Percentiles rank a stretch among this genome's conserved stretches.
These are phyloP conservation scores for Chrosomus eos DNA, from an alignment of 2,797 vertebrate species.

Conservation along the genomic window DNA sequence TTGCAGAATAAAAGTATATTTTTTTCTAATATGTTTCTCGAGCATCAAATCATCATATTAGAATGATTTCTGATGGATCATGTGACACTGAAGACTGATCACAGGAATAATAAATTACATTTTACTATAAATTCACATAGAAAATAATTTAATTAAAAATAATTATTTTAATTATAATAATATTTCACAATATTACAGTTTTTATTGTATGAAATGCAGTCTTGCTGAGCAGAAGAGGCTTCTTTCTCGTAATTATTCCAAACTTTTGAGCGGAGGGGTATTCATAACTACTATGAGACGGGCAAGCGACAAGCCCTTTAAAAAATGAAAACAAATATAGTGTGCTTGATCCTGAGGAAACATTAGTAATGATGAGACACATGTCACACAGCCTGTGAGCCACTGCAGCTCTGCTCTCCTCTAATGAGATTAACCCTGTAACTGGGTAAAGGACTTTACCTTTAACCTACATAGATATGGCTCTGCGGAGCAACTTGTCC, in stretches of 20 bases:
- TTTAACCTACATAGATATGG: constrained; percentile 57
- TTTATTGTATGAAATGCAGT: neutral
- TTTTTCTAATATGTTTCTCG: neutral
- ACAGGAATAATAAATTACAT: neutral
- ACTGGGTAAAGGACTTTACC: constrained; percentile 59
- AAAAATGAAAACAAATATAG: neutral
- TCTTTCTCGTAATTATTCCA: rapidly evolving
- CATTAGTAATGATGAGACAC: neutral
- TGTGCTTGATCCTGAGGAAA: neutral
- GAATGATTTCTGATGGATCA: neutral
- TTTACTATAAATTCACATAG: neutral
- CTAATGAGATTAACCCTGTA: constrained; percentile 52
- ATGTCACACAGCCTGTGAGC: constrained; percentile 17
- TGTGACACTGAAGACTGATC: neutral
- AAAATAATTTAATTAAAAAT: neutral
- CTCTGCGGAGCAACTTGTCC: constrained; percentile 13
- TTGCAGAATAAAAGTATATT: neutral
- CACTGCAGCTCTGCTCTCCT: constrained; percentile 12
- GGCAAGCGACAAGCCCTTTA: neutral
- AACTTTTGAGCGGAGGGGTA: neutral
- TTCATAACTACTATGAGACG: neutral
- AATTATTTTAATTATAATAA: neutral
- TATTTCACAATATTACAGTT: neutral
- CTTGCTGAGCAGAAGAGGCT: neutral
- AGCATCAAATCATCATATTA: neutral